These are phyloP conservation scores for Paramormyrops kingsleyae DNA, from an alignment of 2,113 vertebrate species.

Conservation along the genomic window DNA sequence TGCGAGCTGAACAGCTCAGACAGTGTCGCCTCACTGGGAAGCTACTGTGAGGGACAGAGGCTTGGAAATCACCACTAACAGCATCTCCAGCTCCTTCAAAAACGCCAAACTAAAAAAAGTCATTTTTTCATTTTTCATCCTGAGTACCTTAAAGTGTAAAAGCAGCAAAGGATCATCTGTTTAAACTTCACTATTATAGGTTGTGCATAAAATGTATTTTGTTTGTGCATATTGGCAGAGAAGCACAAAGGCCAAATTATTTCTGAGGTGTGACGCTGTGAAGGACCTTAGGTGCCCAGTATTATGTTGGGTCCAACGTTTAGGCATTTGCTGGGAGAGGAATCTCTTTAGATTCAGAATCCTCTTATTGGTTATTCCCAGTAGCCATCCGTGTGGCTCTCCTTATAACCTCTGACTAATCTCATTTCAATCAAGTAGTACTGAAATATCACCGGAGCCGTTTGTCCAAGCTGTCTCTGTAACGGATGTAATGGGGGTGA, in stretches of 20 bases:
- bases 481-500: not conserved
- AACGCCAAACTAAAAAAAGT: not conserved
- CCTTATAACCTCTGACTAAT: not conserved
- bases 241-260: conserved; percentile 1
- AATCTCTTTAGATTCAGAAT: not conserved
- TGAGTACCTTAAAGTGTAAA: not conserved
- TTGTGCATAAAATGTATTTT: not conserved
- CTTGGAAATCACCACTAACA: not conserved
- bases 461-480: not conserved
- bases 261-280: not conserved
- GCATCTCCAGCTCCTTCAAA: not conserved
- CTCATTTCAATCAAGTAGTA: not conserved
- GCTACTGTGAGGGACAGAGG: not conserved
- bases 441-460: not conserved
- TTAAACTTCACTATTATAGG: not conserved
- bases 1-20: not conserved
- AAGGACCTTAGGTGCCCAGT: not conserved
- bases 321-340: not conserved
- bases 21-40: not conserved
- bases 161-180: not conserved
- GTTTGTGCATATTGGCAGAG: conserved; percentile 9
- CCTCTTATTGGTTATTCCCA: not conserved
- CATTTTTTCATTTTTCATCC: not conserved
- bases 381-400: not conserved
- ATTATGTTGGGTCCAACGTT: not conserved